These are phyloP conservation scores for Nycticorax nycticorax DNA, from an alignment of 2,113 vertebrate species.

Conservation along the genomic window DNA sequence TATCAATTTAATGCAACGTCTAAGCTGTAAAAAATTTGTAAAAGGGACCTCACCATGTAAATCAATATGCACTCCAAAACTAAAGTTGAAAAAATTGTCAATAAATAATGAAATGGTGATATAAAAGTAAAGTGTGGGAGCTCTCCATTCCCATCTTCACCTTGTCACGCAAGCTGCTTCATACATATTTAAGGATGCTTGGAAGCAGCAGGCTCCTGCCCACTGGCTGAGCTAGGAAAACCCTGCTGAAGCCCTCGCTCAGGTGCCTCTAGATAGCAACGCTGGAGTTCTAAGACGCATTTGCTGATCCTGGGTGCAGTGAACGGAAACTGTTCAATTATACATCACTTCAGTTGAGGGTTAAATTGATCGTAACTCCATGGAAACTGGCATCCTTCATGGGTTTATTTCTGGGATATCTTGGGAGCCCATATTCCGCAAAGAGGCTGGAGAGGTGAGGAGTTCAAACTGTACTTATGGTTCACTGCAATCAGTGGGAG, in stretches of 20 bases:
- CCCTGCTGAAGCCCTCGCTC: not conserved
- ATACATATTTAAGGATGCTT: constrained; percentile 71
- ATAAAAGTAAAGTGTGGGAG: not conserved
- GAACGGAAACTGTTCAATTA: constrained; percentile 28
- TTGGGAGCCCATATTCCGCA: not conserved
- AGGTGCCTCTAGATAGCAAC: not conserved
- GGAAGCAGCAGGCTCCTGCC: not conserved
- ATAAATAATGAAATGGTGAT: constrained; percentile 72
- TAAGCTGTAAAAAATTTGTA: not conserved
- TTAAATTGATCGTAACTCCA: not conserved
- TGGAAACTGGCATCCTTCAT: not conserved
- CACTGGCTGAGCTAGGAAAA: not conserved
- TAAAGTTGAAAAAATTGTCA: constrained; percentile 62
- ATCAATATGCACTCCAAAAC: constrained; percentile 34
- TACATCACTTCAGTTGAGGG: not conserved
- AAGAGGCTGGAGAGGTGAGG: not conserved
- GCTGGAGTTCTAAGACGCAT: not conserved
- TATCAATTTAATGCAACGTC: not conserved
- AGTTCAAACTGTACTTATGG: fast-evolving
- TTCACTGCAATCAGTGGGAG: not conserved
- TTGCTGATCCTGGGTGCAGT: not conserved
- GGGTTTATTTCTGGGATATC: not conserved
- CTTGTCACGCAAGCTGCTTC: constrained; percentile 10
- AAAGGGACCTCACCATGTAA: constrained; percentile 26
- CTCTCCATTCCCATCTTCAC: not conserved